Base-by-base conservation (phyloP, 2,113 vertebrate genomes). In the Larimichthys crocea region DNA sequence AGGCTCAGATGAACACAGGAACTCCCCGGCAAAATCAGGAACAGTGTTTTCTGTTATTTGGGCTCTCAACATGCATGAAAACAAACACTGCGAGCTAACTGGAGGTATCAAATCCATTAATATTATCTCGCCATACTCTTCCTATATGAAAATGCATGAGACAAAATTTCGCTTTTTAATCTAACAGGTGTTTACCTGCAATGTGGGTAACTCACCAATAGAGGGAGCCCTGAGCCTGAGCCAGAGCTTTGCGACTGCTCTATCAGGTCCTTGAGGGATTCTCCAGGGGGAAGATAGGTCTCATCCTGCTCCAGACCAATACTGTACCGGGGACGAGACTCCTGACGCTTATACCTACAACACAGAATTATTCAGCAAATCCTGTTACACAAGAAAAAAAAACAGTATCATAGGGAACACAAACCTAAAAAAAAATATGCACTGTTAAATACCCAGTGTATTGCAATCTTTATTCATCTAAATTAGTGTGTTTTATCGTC, bases 241-340 rank as follows among this genome's bases (percentile, higher is more conserved):
- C 98, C 98, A 0, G 98, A 99, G 93, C 97, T 99, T 81, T 98
- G 97, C 9, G 98, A 99, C 91, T 98, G 98, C 84, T 99, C 97
- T 3, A 99, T 98, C 35, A 99, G 90, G 91, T 99, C 97, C 89
- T 97, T 97, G 87, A 99, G 95, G 29, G 98, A 98, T 69, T 99
- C 98, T 87, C 98, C 97, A 0, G 97, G 92, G 46, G 97, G 97
- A 73, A 98, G 98, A 86, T 95, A 99, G 0, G 96, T 97, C 91
- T 99, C 98, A 4, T 98, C 97, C 85, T 98, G 97, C 85, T 97
- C 97, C 57, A 99, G 92, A n/a, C 97, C 97, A 1, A 99, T 97
- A 87, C 95, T 98, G 93, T 99, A 99, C 1, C 93, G 96, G 0
- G 97, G 96, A 57, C 96, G 95, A 1, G 96, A 92, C 91, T 97